These are phyloP conservation scores for Gadopsis marmoratus DNA, from an alignment of 2,797 vertebrate genomes.

Conservation along the genomic window DNA sequence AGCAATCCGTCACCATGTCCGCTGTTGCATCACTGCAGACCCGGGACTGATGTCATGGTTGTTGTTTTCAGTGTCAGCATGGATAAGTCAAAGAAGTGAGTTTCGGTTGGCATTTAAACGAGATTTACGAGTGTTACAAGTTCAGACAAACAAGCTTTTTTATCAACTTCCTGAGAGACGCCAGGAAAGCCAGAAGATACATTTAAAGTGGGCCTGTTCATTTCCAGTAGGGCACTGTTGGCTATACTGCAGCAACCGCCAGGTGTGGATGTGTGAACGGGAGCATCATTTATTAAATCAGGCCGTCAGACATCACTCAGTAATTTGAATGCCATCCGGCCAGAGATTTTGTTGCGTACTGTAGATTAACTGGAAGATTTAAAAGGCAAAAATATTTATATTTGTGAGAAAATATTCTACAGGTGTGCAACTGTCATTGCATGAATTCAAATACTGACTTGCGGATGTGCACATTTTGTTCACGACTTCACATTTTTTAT, in stretches of 20 bases:
- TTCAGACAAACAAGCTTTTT: neutral
- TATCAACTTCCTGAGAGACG: neutral
- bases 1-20: constrained; percentile 29
- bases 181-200: neutral
- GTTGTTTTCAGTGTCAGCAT: constrained; percentile 15
- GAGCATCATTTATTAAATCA: neutral
- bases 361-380: too few relatives aligned
- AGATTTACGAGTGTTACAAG: neutral
- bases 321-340: too few relatives aligned
- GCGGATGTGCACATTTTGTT: too few relatives aligned
- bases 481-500: too few relatives aligned
- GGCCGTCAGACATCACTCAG: too few relatives aligned
- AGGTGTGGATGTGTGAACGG: neutral
- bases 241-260: neutral
- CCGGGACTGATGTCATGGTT: constrained; percentile 12
- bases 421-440: too few relatives aligned
- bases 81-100: neutral
- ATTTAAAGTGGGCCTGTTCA: neutral
- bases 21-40: constrained; percentile 25
- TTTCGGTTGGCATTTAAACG: constrained; percentile 3
- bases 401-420: too few relatives aligned
- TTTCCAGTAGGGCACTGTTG: neutral
- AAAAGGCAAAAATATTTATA: too few relatives aligned
- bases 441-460: too few relatives aligned
- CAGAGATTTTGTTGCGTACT: too few relatives aligned